Base-by-base conservation (phyloP, 2,888 invertebrate species). In the Drosophila rubida region DNA sequence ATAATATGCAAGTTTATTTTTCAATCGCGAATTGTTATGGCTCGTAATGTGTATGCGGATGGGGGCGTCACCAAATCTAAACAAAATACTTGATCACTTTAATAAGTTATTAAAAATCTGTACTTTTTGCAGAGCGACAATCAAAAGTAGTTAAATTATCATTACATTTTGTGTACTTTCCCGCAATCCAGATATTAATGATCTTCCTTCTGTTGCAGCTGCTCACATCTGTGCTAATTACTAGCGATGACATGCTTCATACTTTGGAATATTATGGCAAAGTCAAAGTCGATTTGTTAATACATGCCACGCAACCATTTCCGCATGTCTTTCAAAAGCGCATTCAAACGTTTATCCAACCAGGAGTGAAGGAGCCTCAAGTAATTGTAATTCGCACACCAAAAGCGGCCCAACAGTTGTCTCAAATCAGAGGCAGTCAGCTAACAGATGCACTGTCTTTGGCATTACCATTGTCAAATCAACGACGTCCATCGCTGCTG, bases 251-350 rank as follows among this genome's bases (percentile, higher is more conserved):
- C 6, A 23, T 72, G 16, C 19, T 72, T 8, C 7, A 11, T 8
- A 7, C 6, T 7, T 16, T 67, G 22, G 23, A 13, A 9, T 11
- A 41, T 5, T 35, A 11, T 8, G 8, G 7, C 0, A 27, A n/a
- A 7, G 4, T 59, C 3, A 51, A 44, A 4, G 63, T 59, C 5
- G 50, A 68, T 9, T 59, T 22, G 11, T 39, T 72, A 19, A 49
- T 72, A 48, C 53, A 72, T 23, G 51, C 50, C 4, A 32, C 59
- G 0, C 48, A 45, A 22, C 42, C 63, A 0, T 41, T 72, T 42
- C 63, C 62, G 11, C 58, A 72, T 9, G 6, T 72, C 0, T 68
- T 68, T 11, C 42, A 59, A 13, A 49, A 53, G 9, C 72, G 73
- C 6, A n/a, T 59, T 0, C 35, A 63, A n/a, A 9, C 23, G 0